Evolutionary conservation across 2,113 vertebrate genomes (phyloP).

Genomic region (Lontra canadensis): DNA sequence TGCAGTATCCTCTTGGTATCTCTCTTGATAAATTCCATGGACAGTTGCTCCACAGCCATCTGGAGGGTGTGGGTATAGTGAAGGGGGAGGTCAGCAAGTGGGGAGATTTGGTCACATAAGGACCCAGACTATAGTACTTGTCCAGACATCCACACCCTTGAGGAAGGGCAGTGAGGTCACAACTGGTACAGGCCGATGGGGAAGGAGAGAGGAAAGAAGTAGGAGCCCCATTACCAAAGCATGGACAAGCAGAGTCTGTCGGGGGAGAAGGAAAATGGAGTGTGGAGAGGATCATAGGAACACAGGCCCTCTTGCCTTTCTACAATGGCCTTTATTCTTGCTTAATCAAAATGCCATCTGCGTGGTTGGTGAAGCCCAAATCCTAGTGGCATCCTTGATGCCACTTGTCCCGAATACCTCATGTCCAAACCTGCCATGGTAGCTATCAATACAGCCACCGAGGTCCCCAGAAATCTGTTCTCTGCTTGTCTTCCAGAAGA

Average conservation of each 20-base stretch:
- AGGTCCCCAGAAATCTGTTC: background rate
- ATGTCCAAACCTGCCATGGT: accelerated
- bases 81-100: background rate
- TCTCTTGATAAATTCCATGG: background rate
- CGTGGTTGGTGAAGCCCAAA: background rate
- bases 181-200: background rate
- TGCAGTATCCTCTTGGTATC: background rate
- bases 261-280: too few species aligned
- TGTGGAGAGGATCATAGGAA: background rate
- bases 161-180: background rate
- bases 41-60: too few species aligned
- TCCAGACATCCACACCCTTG: background rate
- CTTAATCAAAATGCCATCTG: background rate
- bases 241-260: background rate
- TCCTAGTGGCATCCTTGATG: background rate
- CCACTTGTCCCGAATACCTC: accelerated
- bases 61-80: background rate
- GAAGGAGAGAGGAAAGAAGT: background rate
- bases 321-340: background rate
- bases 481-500: too few species aligned
- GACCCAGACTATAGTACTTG: background rate
- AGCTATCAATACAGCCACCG: background rate
- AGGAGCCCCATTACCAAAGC: too few species aligned
- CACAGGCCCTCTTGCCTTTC: background rate
- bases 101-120: too few species aligned